These are phyloP conservation scores for Papilio glaucus DNA, from an alignment of 1,140 invertebrate species.

Conservation along the genomic window DNA sequence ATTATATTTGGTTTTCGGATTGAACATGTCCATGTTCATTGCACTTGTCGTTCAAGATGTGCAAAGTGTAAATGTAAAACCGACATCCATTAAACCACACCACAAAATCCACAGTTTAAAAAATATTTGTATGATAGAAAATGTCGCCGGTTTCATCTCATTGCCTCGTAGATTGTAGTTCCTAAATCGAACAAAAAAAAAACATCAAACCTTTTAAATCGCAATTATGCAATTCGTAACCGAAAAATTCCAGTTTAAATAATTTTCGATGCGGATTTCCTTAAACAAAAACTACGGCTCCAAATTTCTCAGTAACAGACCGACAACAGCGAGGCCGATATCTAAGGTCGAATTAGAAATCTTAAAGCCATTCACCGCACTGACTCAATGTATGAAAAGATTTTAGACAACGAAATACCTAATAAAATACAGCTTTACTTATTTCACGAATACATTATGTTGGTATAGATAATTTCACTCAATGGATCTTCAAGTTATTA, in stretches of 20 bases:
- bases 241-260: background rate
- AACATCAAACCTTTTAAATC: background rate
- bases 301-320: slow-evolving; percentile 27
- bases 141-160: too few relatives aligned
- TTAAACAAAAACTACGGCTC: slow-evolving; percentile 20
- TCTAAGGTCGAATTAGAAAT: slow-evolving; percentile 37
- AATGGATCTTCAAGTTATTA: slow-evolving; percentile 1
- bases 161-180: too few relatives aligned
- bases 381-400: slow-evolving; percentile 34
- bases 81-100: too few relatives aligned
- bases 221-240: background rate
- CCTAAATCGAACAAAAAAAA: background rate
- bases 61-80: too few relatives aligned
- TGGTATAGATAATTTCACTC: background rate
- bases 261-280: slow-evolving; percentile 19
- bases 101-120: too few relatives aligned
- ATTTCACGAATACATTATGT: slow-evolving; percentile 5
- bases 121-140: too few relatives aligned
- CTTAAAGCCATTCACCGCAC: slow-evolving; percentile 33
- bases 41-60: too few relatives aligned
- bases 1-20: too few relatives aligned
- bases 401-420: background rate
- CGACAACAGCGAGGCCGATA: slow-evolving; percentile 28
- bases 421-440: slow-evolving; percentile 12
- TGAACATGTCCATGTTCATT: too few relatives aligned